phyloP scores from a whole-genome alignment of 2,113 vertebrate genomes.

The Oophaga pumilio region DNA sequence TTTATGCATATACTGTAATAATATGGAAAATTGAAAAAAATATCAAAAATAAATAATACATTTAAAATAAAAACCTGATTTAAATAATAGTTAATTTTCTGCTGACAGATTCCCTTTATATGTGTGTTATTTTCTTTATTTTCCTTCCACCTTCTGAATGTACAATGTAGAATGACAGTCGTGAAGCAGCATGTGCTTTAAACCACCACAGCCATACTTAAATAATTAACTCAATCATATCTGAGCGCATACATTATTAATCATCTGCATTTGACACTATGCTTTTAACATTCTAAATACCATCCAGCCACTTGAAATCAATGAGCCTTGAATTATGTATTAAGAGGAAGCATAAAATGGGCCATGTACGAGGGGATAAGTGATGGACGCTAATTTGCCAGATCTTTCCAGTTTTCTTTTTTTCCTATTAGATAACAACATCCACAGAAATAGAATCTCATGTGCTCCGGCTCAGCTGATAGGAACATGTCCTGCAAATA shows the following conservation, averaged over 20 bases:
- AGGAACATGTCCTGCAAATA: neutral
- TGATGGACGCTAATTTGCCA: neutral
- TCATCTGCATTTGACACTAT: constrained; percentile 55
- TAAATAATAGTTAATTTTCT: no score
- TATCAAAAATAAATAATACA: no score
- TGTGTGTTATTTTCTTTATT: neutral
- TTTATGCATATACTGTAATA: no score
- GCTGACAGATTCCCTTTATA: no score
- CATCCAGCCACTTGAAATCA: constrained; percentile 61
- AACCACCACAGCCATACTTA: neutral
- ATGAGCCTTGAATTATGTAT: constrained; percentile 60
- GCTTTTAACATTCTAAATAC: constrained; percentile 61
- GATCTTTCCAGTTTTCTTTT: neutral
- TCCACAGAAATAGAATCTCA: neutral
- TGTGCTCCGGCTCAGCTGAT: neutral
- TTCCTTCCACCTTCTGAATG: neutral
- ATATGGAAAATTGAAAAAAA: no score
- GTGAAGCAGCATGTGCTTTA: neutral
- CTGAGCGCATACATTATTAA: constrained; percentile 67
- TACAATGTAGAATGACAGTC: neutral
- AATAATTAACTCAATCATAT: constrained; percentile 57
- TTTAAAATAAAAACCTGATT: no score
- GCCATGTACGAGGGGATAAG: neutral
- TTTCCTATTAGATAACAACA: neutral
- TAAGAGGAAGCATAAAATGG: constrained; percentile 58